phyloP scores from a whole-genome alignment of 2,113 vertebrate genomes.

The Caranx ignobilis region DNA sequence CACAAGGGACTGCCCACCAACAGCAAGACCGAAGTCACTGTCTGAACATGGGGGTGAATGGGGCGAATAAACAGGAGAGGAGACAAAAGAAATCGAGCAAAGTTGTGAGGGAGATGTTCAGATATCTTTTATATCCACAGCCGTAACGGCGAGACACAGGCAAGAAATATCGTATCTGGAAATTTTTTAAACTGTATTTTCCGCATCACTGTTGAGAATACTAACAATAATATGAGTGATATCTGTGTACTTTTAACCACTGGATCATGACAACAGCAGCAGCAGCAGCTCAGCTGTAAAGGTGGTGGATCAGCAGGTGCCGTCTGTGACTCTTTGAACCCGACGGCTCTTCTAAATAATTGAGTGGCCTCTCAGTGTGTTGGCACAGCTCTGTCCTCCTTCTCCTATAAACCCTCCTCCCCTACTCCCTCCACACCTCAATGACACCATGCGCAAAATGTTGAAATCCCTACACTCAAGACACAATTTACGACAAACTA shows the following conservation, averaged over 20 bases:
- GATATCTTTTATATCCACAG: conserved; percentile 69
- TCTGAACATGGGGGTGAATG: conserved; percentile 79
- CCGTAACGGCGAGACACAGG: conserved; percentile 31
- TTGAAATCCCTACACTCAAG: conserved; percentile 30
- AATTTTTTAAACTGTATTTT: conserved; percentile 58
- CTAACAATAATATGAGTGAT: conserved; percentile 47
- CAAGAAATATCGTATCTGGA: conserved; percentile 66
- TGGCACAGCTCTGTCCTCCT: conserved; percentile 51
- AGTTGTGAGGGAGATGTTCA: conserved; percentile 45
- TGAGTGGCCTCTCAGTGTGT: conserved; percentile 67
- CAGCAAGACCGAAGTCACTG: conserved; percentile 98
- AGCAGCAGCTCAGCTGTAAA: conserved; percentile 42
- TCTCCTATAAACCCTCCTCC: conserved; percentile 36
- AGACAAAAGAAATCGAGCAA: conserved; percentile 9
- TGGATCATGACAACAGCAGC: conserved; percentile 43
- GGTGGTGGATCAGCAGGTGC: conserved; percentile 47
- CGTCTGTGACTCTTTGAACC: conserved; percentile 68
- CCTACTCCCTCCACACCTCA: conserved; percentile 25
- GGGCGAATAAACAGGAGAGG: conserved; percentile 15
- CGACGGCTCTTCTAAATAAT: conserved; percentile 68
- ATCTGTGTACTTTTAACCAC: conserved; percentile 50
- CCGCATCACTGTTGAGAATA: conserved; percentile 55
- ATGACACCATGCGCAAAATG: conserved; percentile 32
- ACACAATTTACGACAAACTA: conserved; percentile 40
- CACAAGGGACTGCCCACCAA: conserved; percentile 90